These are phyloP conservation scores for Vanessa tameamea DNA, from an alignment of 1,140 invertebrate species.

Conservation along the genomic window DNA sequence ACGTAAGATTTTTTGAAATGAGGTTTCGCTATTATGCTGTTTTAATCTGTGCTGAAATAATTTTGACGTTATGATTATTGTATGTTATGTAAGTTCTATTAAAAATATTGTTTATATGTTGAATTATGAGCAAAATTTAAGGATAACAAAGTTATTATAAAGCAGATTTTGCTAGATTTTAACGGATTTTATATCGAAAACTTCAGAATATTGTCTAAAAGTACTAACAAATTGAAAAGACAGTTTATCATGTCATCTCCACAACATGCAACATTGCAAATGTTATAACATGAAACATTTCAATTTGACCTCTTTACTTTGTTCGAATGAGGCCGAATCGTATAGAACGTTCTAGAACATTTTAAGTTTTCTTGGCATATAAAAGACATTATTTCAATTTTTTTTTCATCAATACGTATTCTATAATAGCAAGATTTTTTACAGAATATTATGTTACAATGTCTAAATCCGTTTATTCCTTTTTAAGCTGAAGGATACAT, in stretches of 20 bases:
- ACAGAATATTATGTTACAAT: no score
- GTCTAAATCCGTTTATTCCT: no score
- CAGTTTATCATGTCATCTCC: neutral
- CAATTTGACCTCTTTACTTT: slow-evolving; percentile 26
- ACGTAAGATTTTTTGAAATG: neutral
- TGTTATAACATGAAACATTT: slow-evolving; percentile 9
- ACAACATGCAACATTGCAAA: slow-evolving; percentile 1
- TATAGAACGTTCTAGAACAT: slow-evolving; percentile 11
- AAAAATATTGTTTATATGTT: no score
- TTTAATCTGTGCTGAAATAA: neutral
- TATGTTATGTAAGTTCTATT: no score
- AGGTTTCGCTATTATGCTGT: neutral
- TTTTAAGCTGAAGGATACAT: no score
- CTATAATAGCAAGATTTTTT: neutral
- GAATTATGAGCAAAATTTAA: no score
- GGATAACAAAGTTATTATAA: no score
- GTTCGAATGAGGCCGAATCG: slow-evolving; percentile 13
- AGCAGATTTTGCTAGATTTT: no score
- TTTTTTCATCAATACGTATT: neutral
- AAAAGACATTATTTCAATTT: neutral
- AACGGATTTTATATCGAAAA: no score
- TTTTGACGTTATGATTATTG: no score
- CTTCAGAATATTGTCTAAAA: no score
- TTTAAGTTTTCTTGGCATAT: slow-evolving; percentile 11
- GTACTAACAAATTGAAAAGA: no score